phyloP scores from a whole-genome alignment of 2,113 vertebrate genomes.

The Meriones unguiculatus region DNA sequence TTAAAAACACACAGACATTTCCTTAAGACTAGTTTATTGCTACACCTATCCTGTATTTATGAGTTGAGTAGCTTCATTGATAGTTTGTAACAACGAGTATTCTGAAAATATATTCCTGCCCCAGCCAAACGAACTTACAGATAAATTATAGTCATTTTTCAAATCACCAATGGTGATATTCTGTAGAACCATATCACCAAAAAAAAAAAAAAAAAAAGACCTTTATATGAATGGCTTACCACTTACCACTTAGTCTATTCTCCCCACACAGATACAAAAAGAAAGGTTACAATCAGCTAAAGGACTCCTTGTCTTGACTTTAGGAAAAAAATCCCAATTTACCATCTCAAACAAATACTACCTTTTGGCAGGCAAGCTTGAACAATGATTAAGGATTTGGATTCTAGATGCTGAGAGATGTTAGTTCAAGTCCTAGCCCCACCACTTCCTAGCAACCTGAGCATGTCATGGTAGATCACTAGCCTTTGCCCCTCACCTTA shows the following conservation, averaged over 20 bases:
- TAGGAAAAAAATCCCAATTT: neutral
- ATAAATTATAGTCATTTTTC: neutral
- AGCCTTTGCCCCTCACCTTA: neutral
- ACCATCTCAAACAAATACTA: neutral
- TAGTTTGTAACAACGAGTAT: neutral
- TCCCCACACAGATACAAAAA: neutral
- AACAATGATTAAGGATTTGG: neutral
- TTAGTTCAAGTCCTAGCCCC: neutral
- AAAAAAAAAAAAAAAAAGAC: neutral
- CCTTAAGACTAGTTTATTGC: neutral
- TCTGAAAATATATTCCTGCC: neutral
- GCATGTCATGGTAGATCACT: accelerated
- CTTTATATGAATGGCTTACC: neutral
- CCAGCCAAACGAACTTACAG: neutral
- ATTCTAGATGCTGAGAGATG: neutral
- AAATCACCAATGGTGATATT: neutral
- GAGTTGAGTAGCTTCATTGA: neutral
- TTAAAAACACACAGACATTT: neutral
- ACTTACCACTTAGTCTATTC: neutral
- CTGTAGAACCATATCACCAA: neutral
- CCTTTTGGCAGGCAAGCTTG: neutral
- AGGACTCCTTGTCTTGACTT: conserved; percentile 18
- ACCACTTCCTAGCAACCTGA: neutral
- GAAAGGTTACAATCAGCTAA: neutral
- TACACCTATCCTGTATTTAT: conserved; percentile 10